These are phyloP conservation scores for Belonocnema kinseyi DNA, from an alignment of 1,140 invertebrate genomes.

Conservation along the genomic window DNA sequence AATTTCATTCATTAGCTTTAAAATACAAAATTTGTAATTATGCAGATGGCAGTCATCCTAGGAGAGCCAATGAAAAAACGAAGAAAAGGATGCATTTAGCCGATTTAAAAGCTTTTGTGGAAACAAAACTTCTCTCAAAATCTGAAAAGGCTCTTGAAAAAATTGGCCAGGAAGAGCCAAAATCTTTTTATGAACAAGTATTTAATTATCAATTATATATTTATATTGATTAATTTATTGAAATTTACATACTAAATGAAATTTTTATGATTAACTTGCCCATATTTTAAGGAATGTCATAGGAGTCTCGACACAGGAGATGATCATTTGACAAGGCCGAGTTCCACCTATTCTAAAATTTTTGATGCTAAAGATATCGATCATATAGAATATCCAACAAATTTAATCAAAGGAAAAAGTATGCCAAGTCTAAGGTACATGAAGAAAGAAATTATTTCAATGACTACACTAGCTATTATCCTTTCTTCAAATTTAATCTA, in stretches of 20 bases:
- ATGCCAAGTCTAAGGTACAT: conserved; percentile 94
- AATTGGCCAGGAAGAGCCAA: conserved; percentile 87
- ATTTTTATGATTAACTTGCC: no score
- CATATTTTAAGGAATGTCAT: conserved; percentile 81
- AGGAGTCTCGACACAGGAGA: conserved; percentile 87
- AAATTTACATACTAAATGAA: no score
- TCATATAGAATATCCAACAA: conserved; percentile 77
- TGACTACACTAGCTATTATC: conserved; percentile 29
- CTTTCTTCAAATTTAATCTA: not conserved
- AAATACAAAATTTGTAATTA: not conserved
- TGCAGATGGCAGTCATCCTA: conserved; percentile 77
- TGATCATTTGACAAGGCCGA: conserved; percentile 80
- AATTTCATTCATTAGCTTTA: no score
- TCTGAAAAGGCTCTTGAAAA: conserved; percentile 94
- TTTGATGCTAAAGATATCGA: conserved; percentile 74
- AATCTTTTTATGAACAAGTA: conserved; percentile 77
- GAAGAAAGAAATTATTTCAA: conserved; percentile 14
- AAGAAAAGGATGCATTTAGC: conserved; percentile 93
- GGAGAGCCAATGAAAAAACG: conserved; percentile 86
- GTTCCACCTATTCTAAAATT: conserved; percentile 80
- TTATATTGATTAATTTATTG: no score
- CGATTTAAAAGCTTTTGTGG: conserved; percentile 91
- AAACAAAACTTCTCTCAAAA: conserved; percentile 92
- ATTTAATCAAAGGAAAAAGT: conserved; percentile 94
- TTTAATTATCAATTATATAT: no score